A percentile compares a stretch with the other conserved stretches of the same genome.
These are phyloP conservation scores for Periphyllus acericola DNA, from an alignment of 2,888 invertebrate genomes.

Conservation along the genomic window DNA sequence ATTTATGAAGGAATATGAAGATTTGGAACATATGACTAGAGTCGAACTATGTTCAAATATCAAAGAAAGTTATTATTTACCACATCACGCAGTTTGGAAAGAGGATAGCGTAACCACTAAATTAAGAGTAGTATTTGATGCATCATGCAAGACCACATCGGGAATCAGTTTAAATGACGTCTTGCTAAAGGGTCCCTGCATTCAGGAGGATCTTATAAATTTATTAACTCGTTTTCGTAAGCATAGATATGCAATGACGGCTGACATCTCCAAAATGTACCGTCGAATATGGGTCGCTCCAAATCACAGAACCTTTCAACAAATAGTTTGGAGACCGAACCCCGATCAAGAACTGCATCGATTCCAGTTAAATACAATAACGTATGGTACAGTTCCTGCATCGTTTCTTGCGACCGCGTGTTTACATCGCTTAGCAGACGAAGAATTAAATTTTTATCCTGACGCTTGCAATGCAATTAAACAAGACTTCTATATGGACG, in stretches of 20 bases:
- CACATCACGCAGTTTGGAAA: not conserved
- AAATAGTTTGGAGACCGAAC: slow-evolving; percentile 41
- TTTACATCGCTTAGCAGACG: slow-evolving; percentile 64
- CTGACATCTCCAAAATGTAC: slow-evolving; percentile 14
- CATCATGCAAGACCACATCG: slow-evolving; percentile 1
- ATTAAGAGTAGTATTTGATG: not conserved
- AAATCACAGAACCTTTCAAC: slow-evolving; percentile 23
- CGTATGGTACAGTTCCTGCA: slow-evolving; percentile 64
- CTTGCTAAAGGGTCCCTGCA: slow-evolving; percentile 2
- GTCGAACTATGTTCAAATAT: not conserved
- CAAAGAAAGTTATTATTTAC: not conserved
- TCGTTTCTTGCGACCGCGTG: slow-evolving; percentile 65
- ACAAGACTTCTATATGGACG: slow-evolving; percentile 66
- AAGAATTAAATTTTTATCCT: slow-evolving; percentile 62
- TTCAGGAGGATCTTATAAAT: slow-evolving; percentile 19
- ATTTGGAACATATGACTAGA: not conserved
- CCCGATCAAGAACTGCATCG: no score
- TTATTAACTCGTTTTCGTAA: slow-evolving; percentile 22
- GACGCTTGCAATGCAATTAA: slow-evolving; percentile 62
- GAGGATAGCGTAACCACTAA: not conserved
- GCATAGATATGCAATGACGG: slow-evolving; percentile 1
- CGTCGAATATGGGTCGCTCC: slow-evolving; percentile 2
- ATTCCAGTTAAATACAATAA: slow-evolving; percentile 65
- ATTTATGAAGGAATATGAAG: slow-evolving; percentile 2
- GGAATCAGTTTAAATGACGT: not conserved